Base-by-base conservation (phyloP, 1,140 invertebrate genomes). In the Venturia canescens region DNA sequence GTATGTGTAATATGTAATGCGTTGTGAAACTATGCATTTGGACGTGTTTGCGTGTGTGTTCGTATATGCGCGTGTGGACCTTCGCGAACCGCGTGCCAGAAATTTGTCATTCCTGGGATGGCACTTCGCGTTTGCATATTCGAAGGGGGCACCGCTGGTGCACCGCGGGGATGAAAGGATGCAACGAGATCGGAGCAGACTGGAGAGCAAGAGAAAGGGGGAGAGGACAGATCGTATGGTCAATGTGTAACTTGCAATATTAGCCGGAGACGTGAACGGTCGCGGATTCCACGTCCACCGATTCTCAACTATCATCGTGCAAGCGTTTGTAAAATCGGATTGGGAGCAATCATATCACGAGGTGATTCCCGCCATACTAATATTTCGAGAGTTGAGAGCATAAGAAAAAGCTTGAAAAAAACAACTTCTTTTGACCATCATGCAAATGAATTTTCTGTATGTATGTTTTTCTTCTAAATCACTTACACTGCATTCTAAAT, bases 61-160 rank as follows among this genome's bases (percentile, higher is more conserved):
- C 1, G 50, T 53, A 13, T n/a, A 13, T 53, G n/a, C 15, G 50
- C 15, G 60, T 63, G 60, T 23, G 21, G n/a, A 3, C 23, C 11
- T 63, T 23, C 66, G 21, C n/a, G 38, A n/a, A 53, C 26, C 71
- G 38, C 44, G 48, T 48, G 48, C 71, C 71, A 74, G 48, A 29
- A 74, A 74, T 74, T 74, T 74, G 48, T 74, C 71, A 74, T 74
- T 29, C 71, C 71, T 18, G 38, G 48, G 26, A 74, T 74, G 71
- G 71, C 71, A 74, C 71, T 74, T 57, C 27, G 48, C 71, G 71
- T 74, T 74, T 74, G 44, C 34, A 72, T 26, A 26, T 72, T 72
- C 66, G 66, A 31, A 18, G 66, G 15, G 27, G 2, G 9, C 23
- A 3, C 21, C 3, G 16, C 18, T 63, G n/a, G 60, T 3, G n/a